Conservation (phyloP, 2,797 vertebrate genomes). For the Oreonectes daqikongensis region DNA sequence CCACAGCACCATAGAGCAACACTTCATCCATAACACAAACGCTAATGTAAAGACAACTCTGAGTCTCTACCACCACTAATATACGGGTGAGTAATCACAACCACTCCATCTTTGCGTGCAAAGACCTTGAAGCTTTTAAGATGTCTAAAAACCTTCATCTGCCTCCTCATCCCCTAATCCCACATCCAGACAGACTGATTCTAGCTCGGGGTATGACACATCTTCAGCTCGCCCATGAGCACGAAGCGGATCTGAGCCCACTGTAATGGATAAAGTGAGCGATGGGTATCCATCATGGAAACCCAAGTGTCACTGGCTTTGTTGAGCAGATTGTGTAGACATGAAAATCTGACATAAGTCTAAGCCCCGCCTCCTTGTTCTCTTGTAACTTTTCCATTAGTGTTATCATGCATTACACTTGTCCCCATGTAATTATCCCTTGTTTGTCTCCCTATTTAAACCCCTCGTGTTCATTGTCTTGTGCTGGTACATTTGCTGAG, state of each 20-base stretch:
- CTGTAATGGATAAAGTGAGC: constrained; percentile 10
- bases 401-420: too few species aligned
- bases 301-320: background rate
- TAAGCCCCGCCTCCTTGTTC: too few species aligned
- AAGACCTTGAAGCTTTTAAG: constrained; percentile 63
- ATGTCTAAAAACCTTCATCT: constrained; percentile 67
- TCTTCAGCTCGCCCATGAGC: constrained; percentile 52
- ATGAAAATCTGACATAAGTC: constrained; percentile 10
- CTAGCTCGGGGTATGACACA: constrained; percentile 67
- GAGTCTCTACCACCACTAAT: constrained; percentile 15
- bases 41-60: constrained; percentile 9
- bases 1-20: constrained; percentile 27
- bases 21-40: constrained; percentile 23
- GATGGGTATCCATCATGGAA: background rate
- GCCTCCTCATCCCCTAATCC: constrained; percentile 70
- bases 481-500: too few species aligned
- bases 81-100: constrained; percentile 35
- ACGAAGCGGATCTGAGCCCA: constrained; percentile 17
- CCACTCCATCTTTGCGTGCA: constrained; percentile 63
- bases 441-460: too few species aligned
- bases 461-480: too few species aligned
- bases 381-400: too few species aligned
- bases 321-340: background rate
- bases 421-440: too few species aligned
- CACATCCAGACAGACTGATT: constrained; percentile 76